Evolutionary conservation across 1,140 invertebrate genomes (phyloP).

Genomic region (Steinernema feltiae): DNA sequence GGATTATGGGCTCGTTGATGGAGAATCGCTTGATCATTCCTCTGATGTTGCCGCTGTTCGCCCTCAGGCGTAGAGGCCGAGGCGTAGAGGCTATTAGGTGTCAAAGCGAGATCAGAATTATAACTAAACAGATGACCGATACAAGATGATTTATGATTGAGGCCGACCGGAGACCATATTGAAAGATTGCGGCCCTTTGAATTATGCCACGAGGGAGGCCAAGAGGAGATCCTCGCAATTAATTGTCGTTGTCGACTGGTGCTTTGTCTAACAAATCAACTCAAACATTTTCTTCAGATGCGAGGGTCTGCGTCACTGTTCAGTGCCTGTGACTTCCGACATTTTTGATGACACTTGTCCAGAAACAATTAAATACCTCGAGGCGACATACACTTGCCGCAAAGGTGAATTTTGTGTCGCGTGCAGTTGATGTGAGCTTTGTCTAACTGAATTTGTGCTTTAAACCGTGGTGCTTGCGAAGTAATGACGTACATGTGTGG

Average conservation of each 20-base stretch:
- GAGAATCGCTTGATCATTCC: not conserved
- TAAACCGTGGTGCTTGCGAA: not conserved
- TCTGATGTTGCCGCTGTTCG: not conserved
- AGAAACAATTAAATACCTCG: slow-evolving; percentile 4
- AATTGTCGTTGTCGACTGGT: not conserved
- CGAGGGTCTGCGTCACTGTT: not conserved
- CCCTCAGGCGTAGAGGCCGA: not conserved
- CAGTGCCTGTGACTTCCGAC: not conserved
- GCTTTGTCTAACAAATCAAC: too few species aligned
- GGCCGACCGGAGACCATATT: not conserved
- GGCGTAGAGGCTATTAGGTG: not conserved
- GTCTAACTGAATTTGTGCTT: not conserved
- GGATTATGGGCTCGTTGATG: not conserved
- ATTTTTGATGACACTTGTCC: slow-evolving; percentile 14
- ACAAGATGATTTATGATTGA: not conserved
- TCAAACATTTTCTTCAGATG: not conserved
- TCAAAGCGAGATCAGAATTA: not conserved
- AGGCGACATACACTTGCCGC: not conserved
- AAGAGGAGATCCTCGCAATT: not conserved
- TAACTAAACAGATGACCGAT: not conserved
- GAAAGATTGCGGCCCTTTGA: slow-evolving; percentile 6
- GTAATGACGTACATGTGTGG: not conserved
- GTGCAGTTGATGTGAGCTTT: not conserved
- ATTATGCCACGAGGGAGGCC: not conserved
- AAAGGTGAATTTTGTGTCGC: not conserved